A percentile compares a stretch with the other conserved stretches of the same genome.
These are phyloP conservation scores for Micropterix aruncella DNA, from an alignment of 2,888 invertebrate species.

Conservation along the genomic window DNA sequence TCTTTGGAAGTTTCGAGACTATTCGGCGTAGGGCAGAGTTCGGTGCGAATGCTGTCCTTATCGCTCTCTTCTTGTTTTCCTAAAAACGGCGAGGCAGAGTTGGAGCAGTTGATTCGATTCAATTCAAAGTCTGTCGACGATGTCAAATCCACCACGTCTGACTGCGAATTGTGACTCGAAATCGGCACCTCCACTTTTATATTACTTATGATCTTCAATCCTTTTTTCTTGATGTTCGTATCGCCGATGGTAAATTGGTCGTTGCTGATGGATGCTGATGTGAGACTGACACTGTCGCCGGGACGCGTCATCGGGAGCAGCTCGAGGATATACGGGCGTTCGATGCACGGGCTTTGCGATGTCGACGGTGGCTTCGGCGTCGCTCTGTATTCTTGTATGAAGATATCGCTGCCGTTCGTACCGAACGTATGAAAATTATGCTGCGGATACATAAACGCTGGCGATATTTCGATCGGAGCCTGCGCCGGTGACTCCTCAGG, in stretches of 20 bases:
- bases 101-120: neutral
- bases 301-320: too few relatives aligned
- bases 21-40: neutral
- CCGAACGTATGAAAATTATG: neutral
- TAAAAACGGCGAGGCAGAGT: neutral
- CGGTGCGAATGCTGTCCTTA: neutral
- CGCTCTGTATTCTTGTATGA: neutral
- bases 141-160: slow-evolving; percentile 29
- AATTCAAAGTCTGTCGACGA: slow-evolving; percentile 19
- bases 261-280: too few relatives aligned
- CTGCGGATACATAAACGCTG: slow-evolving; percentile 28
- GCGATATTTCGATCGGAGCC: too few relatives aligned
- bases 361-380: neutral
- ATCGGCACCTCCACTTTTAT: slow-evolving; percentile 39
- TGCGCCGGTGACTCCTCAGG: slow-evolving; percentile 1
- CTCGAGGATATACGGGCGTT: too few relatives aligned
- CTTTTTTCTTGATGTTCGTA: slow-evolving; percentile 20
- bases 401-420: too few relatives aligned
- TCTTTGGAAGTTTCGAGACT: neutral
- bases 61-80: neutral
- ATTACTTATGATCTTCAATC: slow-evolving; percentile 37
- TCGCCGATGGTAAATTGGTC: neutral
- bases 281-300: too few relatives aligned
- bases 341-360: too few relatives aligned
- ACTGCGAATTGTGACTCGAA: slow-evolving; percentile 32